Evolutionary conservation across 23 tunicate species (phyloP), one percentile per base, ranked within the genome.

Genomic region (Botrylloides violaceus): DNA sequence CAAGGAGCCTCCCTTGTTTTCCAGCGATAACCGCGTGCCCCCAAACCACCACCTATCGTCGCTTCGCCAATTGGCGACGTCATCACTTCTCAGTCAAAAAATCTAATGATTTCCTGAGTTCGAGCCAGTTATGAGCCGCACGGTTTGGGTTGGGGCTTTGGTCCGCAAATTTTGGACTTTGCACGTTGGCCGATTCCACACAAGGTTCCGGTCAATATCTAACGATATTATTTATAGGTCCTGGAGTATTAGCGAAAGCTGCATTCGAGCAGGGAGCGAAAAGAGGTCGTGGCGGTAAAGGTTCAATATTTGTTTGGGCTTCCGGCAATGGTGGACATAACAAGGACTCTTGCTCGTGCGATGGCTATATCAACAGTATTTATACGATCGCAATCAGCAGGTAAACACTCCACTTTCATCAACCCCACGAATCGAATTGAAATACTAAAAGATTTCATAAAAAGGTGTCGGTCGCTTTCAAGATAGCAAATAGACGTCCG

Each of bases 231-330:
- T 24, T 25, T 34, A 22, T 62, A 88, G 96, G 99, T 0, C 99
- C 99, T 12, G 88, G 96, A 12, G 64, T 34, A 3, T 32, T 87
- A 64, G 96, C 99, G 7, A 79, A 75, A 53, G 66, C 70, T 15
- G 99, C 99, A 6, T 87, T 95, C 55, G 35, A 66, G 58, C 61
- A 63, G 3, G 99, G 95, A 7, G 94, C 96, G 1, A 53, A 27
- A 29, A 29, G 57, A 20, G 99, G 99, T 22, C 77, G 99, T 2
- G 66, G 64, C 32, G 99, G 99, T 1, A 79, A 83, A 56, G 99
- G 99, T 12, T 83, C 96, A 36, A 88, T 95, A 49, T 95, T 88
- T 47, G 85, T 95, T 3, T 95, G 99, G 99, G 99, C 99, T 12
- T 95, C 99, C 59, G 99, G 99, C 2, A 95, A 95, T 58, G 99